Percentiles rank a stretch among this genome's conserved stretches.
These are phyloP conservation scores for Diacarnus erythraeanus DNA, from an alignment of 37 sponge, comb jelly and placozoan species.

Conservation along the genomic window DNA sequence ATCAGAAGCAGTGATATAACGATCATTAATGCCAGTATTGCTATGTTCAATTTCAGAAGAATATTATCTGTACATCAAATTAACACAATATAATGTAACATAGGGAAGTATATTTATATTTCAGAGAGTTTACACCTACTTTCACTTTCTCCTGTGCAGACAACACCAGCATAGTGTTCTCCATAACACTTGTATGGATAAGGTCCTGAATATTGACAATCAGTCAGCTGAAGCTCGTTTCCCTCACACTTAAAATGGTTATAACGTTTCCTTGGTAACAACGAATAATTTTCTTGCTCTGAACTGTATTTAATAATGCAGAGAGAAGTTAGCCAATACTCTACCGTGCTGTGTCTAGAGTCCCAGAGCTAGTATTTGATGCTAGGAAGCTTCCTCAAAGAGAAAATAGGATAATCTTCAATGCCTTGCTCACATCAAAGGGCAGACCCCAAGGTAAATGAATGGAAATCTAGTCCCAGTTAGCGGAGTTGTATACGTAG, in stretches of 20 bases:
- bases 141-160: slow-evolving; percentile 1
- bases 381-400: too few species aligned
- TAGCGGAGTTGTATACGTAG: too few species aligned
- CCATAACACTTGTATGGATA: slow-evolving; percentile 21
- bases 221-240: neutral
- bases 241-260: slow-evolving; percentile 26
- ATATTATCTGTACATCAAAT: neutral
- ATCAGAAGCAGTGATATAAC: slow-evolving; percentile 3
- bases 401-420: too few species aligned
- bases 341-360: neutral
- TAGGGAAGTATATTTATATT: neutral
- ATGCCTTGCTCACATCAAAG: too few species aligned
- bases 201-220: slow-evolving; percentile 1
- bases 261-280: slow-evolving; percentile 14
- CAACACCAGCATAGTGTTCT: slow-evolving; percentile 25
- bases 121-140: neutral
- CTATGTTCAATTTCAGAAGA: neutral
- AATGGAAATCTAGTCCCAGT: too few species aligned
- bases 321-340: neutral
- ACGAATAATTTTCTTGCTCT: neutral
- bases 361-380: too few species aligned
- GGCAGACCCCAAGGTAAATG: too few species aligned
- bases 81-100: too few species aligned
- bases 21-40: neutral
- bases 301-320: neutral